A percentile compares a stretch with the other conserved stretches of the same genome.
Evolutionary conservation across 2,888 invertebrate species (phyloP).

Genomic region (Tricholauxania praeusta): DNA sequence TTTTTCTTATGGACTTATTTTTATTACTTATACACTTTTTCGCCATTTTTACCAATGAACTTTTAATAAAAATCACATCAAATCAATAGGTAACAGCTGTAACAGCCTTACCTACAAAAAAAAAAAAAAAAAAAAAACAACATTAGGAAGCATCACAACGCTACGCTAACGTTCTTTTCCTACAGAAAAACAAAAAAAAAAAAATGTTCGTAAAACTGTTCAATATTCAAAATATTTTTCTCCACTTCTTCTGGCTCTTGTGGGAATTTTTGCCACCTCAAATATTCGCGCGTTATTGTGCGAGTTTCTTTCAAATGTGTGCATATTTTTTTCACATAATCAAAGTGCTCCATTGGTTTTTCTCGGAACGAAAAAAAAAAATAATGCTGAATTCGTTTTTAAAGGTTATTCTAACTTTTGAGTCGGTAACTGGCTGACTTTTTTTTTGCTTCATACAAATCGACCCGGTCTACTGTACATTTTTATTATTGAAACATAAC

Average conservation of each 20-base stretch:
- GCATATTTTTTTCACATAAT: too few relatives aligned
- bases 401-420: too few relatives aligned
- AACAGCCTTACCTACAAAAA: background rate
- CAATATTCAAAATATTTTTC: slow-evolving; percentile 49
- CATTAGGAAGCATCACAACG: background rate
- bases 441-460: too few relatives aligned
- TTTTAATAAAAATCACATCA: slow-evolving; percentile 59
- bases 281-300: slow-evolving; percentile 49
- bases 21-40: background rate
- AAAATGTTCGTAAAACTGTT: slow-evolving; percentile 42
- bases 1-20: background rate
- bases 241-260: background rate
- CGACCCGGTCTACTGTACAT: background rate
- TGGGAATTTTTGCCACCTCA: background rate
- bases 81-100: slow-evolving; percentile 54
- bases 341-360: too few relatives aligned
- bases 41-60: slow-evolving; percentile 28
- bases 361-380: too few relatives aligned
- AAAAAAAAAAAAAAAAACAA: background rate
- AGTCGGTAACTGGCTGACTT: too few relatives aligned
- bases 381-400: too few relatives aligned
- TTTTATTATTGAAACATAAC: slow-evolving; percentile 10
- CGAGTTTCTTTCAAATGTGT: too few relatives aligned
- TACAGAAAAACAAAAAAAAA: background rate
- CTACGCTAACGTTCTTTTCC: background rate